Evolutionary conservation across 1,140 invertebrate genomes (phyloP).

Genomic region (Ceratitis capitata): DNA sequence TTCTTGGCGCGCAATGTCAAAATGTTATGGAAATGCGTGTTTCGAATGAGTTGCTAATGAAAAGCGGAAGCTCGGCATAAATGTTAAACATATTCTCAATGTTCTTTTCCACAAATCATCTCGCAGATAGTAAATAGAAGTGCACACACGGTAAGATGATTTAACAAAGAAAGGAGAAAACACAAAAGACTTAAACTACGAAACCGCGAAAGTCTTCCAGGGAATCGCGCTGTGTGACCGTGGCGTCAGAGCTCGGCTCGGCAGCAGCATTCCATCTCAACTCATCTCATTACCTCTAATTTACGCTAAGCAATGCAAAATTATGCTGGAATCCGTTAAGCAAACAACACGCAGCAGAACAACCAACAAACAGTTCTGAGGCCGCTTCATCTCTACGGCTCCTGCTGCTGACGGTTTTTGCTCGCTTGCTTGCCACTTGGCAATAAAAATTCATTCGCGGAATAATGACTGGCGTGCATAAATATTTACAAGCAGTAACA

Average conservation of each 20-base stretch:
- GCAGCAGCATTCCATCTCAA: background rate
- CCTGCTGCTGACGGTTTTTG: background rate
- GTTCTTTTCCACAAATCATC: background rate
- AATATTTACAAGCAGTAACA: background rate
- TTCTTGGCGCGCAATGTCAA: background rate
- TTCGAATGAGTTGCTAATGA: background rate
- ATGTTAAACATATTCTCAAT: background rate
- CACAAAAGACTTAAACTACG: background rate
- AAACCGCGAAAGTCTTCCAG: background rate
- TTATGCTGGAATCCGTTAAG: constrained; percentile 11
- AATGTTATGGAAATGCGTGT: background rate
- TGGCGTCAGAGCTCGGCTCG: background rate
- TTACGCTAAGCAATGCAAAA: constrained; percentile 1
- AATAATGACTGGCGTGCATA: background rate
- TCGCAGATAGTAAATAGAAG: background rate
- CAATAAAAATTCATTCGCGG: background rate
- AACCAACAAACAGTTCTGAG: background rate
- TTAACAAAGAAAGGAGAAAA: too few relatives aligned
- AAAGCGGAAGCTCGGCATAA: background rate
- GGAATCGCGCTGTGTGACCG: background rate
- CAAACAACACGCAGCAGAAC: background rate
- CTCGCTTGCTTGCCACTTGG: background rate
- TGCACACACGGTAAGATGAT: background rate
- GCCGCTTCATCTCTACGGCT: background rate
- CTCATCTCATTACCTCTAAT: background rate